Conservation (phyloP, 2,888 invertebrate species). For the Drosophila multiciliata region DNA sequence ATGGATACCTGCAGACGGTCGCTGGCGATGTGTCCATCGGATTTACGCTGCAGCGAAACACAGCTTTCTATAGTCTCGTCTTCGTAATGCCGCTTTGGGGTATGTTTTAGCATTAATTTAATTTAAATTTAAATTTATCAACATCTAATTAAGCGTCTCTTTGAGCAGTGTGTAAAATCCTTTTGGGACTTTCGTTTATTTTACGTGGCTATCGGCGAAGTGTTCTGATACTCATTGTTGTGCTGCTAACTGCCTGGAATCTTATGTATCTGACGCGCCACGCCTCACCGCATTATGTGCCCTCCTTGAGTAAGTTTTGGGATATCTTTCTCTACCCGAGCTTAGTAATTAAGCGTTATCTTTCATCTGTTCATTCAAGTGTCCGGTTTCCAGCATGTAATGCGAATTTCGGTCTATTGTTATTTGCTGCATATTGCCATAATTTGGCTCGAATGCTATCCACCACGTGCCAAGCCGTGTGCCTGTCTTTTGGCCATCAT, state of each 20-base stretch:
- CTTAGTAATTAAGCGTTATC: too few species aligned
- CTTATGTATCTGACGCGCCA: constrained; percentile 80
- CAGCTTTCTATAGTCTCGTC: constrained; percentile 76
- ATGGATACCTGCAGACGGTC: constrained; percentile 66
- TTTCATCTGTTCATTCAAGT: constrained; percentile 55
- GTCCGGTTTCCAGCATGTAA: constrained; percentile 73
- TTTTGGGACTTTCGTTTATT: constrained; percentile 80
- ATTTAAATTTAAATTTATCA: background rate
- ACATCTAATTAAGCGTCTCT: background rate
- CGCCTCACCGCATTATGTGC: constrained; percentile 81
- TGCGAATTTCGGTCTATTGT: constrained; percentile 71
- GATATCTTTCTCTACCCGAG: background rate
- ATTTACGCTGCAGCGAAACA: constrained; percentile 78
- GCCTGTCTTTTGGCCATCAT: constrained; percentile 62
- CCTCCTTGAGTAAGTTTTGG: constrained; percentile 75
- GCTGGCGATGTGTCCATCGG: constrained; percentile 74
- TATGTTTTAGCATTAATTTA: constrained; percentile 38
- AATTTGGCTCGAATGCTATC: constrained; percentile 82
- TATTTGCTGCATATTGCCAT: constrained; percentile 79
- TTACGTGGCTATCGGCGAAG: constrained; percentile 80
- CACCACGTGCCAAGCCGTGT: constrained; percentile 74
- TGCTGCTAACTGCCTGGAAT: constrained; percentile 73
- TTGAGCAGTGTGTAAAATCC: constrained; percentile 70
- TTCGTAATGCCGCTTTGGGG: constrained; percentile 83
- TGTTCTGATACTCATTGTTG: constrained; percentile 74